A percentile compares a stretch with the other conserved stretches of the same genome.
These are phyloP conservation scores for Caenorhabditis sp. DNA, from an alignment of 2,888 invertebrate species.

Conservation along the genomic window DNA sequence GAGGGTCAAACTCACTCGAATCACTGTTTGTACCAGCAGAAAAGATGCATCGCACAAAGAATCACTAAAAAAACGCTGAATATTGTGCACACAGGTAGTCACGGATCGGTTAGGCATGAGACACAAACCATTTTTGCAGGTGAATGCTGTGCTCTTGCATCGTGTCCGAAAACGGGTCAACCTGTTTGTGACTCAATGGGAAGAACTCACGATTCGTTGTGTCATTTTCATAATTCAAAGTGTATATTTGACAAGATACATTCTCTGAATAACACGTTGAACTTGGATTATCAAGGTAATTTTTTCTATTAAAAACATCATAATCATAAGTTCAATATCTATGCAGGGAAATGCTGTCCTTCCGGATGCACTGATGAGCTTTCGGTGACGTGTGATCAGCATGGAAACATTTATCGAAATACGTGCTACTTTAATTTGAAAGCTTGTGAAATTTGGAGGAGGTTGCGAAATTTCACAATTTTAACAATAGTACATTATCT, in stretches of 20 bases:
- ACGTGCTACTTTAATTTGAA: constrained; percentile 61
- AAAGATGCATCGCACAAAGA: constrained; percentile 67
- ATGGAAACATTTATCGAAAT: constrained; percentile 66
- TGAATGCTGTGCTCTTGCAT: constrained; percentile 69
- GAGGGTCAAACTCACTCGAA: constrained; percentile 66
- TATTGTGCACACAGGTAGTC: constrained; percentile 67
- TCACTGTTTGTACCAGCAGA: constrained; percentile 71
- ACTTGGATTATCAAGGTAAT: constrained; percentile 65
- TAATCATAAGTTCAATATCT: neutral
- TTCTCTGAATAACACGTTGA: constrained; percentile 50
- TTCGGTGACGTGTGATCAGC: constrained; percentile 68
- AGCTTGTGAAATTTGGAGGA: constrained; percentile 63
- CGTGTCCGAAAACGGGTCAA: constrained; percentile 63
- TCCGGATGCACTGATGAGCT: constrained; percentile 59
- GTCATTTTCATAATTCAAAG: constrained; percentile 73
- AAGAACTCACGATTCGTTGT: constrained; percentile 67
- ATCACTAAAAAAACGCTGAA: constrained; percentile 57
- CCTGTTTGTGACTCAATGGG: constrained; percentile 72
- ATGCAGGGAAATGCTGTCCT: constrained; percentile 67
- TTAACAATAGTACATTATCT: too few relatives aligned
- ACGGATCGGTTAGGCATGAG: neutral
- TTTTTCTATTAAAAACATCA: neutral
- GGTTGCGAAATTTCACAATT: constrained; percentile 38
- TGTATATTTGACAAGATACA: constrained; percentile 74
- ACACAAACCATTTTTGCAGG: too few relatives aligned